These are phyloP conservation scores for Graptemys geographica DNA, from an alignment of 2,797 vertebrate species.

Conservation along the genomic window DNA sequence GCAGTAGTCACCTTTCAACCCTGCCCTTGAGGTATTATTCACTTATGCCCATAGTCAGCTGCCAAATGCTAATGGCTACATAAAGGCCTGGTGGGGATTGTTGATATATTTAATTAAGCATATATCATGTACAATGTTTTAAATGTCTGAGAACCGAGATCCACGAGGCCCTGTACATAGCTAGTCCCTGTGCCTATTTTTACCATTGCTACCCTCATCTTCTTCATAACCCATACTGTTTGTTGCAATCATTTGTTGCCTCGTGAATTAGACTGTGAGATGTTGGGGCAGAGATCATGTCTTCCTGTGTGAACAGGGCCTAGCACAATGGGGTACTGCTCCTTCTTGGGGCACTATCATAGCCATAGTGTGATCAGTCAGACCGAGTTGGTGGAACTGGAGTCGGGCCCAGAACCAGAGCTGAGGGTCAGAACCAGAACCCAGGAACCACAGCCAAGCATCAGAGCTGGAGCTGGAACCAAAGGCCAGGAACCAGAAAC, in stretches of 20 bases:
- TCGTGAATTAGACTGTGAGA: neutral
- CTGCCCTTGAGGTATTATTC: conserved; percentile 51
- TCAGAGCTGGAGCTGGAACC: no score
- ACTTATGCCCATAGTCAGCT: conserved; percentile 41
- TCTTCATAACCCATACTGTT: neutral
- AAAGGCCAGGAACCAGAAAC: no score
- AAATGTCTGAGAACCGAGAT: neutral
- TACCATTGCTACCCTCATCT: neutral
- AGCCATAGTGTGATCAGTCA: no score
- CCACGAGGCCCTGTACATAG: neutral
- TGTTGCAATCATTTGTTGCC: neutral
- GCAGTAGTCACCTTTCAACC: conserved; percentile 50
- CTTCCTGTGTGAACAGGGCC: neutral
- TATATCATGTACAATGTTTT: conserved; percentile 8
- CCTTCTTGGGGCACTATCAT: neutral
- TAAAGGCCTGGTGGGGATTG: conserved; percentile 63
- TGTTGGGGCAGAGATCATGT: neutral
- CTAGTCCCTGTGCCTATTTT: neutral
- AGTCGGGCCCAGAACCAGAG: no score
- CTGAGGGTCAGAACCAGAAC: no score
- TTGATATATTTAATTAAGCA: neutral
- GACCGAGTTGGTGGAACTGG: no score
- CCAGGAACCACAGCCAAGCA: no score
- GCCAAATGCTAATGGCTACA: conserved; percentile 53
- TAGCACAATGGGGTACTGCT: neutral